phyloP scores from a whole-genome alignment of 2,888 invertebrate genomes.

The Escarpia spicata region DNA sequence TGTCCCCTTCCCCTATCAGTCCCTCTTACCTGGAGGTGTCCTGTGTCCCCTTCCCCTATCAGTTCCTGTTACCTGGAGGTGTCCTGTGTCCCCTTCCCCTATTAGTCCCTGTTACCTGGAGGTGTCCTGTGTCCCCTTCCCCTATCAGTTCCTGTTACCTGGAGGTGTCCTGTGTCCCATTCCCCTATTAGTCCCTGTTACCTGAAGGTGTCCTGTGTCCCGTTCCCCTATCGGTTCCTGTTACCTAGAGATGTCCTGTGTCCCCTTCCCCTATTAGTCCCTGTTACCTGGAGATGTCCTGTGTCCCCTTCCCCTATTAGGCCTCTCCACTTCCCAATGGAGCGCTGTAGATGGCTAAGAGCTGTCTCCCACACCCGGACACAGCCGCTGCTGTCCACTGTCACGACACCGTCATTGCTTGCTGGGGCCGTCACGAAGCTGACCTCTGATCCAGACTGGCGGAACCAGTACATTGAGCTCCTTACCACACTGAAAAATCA shows the following conservation, averaged over 20 bases:
- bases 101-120: conserved; percentile 46
- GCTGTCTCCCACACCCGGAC: conserved; percentile 71
- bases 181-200: too few relatives aligned
- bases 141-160: conserved; percentile 29
- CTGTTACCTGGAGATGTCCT: conserved; percentile 51
- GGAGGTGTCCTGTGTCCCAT: too few relatives aligned
- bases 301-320: conserved; percentile 64
- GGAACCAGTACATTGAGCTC: conserved; percentile 68
- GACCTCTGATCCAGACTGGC: conserved; percentile 60
- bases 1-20: too few relatives aligned
- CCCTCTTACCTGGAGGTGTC: conserved; percentile 48
- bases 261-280: too few relatives aligned
- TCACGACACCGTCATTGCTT: conserved; percentile 69
- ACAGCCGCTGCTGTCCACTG: conserved; percentile 71
- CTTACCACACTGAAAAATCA: conserved; percentile 38
- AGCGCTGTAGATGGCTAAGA: conserved; percentile 64
- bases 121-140: conserved; percentile 25
- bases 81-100: too few relatives aligned
- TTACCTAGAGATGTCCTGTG: too few relatives aligned
- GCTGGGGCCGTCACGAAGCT: conserved; percentile 66
- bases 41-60: too few relatives aligned
- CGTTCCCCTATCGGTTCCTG: conserved; percentile 63
- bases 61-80: too few relatives aligned
- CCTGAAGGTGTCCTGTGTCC: conserved; percentile 58
- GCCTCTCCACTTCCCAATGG: conserved; percentile 68